Evolutionary conservation across 2,113 vertebrate genomes (phyloP).

Genomic region (Pseudolaguvia tuberculata): DNA sequence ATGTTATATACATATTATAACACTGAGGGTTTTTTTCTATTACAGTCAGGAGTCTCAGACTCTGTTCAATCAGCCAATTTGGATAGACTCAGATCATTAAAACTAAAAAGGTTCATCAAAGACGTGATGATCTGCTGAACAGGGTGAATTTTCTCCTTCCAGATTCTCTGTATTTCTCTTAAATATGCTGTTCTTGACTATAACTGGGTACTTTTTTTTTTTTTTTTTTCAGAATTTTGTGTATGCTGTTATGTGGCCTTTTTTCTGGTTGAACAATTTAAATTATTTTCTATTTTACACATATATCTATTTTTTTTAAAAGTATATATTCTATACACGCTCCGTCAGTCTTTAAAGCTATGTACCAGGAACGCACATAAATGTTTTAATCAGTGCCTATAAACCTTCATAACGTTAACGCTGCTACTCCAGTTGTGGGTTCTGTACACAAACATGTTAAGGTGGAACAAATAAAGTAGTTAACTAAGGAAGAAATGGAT

Average conservation of each 20-base stretch:
- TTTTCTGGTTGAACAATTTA: conserved; percentile 47
- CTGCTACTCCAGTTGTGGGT: conserved; percentile 47
- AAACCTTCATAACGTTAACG: conserved; percentile 46
- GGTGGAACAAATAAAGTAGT: conserved; percentile 40
- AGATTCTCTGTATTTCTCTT: background rate
- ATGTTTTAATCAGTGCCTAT: conserved; percentile 49
- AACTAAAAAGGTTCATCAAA: background rate
- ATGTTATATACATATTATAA: background rate
- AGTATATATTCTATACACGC: conserved; percentile 54
- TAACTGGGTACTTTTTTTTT: conserved; percentile 43
- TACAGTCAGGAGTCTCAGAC: background rate
- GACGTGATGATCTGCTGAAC: background rate
- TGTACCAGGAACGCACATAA: conserved; percentile 55
- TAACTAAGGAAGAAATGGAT: conserved; percentile 39
- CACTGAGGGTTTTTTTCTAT: background rate
- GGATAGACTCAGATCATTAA: background rate
- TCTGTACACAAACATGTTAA: conserved; percentile 37
- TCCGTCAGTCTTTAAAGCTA: conserved; percentile 64
- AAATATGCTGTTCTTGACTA: conserved; percentile 33
- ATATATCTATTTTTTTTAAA: conserved; percentile 44
- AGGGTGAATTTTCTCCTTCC: conserved; percentile 6
- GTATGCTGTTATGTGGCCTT: conserved; percentile 50
- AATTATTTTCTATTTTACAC: conserved; percentile 54
- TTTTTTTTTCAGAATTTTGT: conserved; percentile 27
- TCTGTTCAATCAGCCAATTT: conserved; percentile 18